phyloP scores from a whole-genome alignment of 2,888 invertebrate genomes.

The Ernsta delagoae region DNA sequence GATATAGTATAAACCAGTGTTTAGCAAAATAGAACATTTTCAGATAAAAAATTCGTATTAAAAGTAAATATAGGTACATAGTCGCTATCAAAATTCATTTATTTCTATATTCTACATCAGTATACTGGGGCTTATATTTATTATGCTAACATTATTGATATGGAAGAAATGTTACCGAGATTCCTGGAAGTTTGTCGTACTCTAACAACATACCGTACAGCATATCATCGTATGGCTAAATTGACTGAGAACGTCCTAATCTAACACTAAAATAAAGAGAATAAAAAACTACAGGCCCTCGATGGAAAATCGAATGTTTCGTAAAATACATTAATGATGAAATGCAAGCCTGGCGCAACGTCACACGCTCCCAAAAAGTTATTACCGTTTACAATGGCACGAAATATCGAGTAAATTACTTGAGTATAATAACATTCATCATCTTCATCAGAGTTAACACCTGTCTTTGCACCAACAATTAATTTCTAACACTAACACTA shows the following conservation, averaged over 20 bases:
- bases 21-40: slow-evolving; percentile 20
- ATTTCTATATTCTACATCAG: slow-evolving; percentile 39
- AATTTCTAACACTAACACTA: slow-evolving; percentile 46
- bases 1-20: slow-evolving; percentile 19
- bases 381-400: slow-evolving; percentile 56
- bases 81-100: slow-evolving; percentile 26
- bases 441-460: slow-evolving; percentile 42
- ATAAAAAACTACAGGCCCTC: slow-evolving; percentile 19
- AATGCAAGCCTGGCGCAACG: slow-evolving; percentile 52
- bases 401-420: slow-evolving; percentile 56
- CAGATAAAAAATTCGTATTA: not conserved
- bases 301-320: slow-evolving; percentile 26
- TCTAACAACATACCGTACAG: slow-evolving; percentile 41
- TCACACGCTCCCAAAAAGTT: slow-evolving; percentile 45
- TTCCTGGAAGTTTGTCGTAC: slow-evolving; percentile 46
- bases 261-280: slow-evolving; percentile 43
- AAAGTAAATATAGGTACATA: slow-evolving; percentile 18
- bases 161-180: slow-evolving; percentile 51
- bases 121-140: slow-evolving; percentile 46
- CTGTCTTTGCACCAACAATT: slow-evolving; percentile 56
- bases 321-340: slow-evolving; percentile 38
- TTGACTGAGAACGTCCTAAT: slow-evolving; percentile 52
- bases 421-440: slow-evolving; percentile 52
- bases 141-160: slow-evolving; percentile 48
- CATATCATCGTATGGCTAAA: slow-evolving; percentile 53